Conservation (phyloP, 2,113 vertebrate genomes). For the Mesocricetus auratus region DNA sequence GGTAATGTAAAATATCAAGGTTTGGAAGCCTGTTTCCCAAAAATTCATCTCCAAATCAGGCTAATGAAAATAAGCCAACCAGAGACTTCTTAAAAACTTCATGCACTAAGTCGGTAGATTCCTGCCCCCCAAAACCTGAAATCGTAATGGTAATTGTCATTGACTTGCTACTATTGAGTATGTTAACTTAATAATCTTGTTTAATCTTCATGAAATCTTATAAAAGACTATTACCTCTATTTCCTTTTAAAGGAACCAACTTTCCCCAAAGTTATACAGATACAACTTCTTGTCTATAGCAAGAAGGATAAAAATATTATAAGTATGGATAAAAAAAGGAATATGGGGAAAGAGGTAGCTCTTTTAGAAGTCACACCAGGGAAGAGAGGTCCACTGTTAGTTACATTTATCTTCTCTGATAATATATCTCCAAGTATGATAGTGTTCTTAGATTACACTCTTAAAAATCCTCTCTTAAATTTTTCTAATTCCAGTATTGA, state of each 20-base stretch:
- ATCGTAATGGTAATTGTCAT: neutral
- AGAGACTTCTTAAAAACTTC: neutral
- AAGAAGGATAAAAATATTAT: neutral
- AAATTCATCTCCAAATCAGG: neutral
- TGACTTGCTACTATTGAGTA: neutral
- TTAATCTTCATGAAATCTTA: constrained; percentile 9
- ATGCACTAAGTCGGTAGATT: neutral
- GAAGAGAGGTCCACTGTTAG: neutral
- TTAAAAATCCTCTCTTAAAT: neutral
- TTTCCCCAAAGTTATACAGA: neutral
- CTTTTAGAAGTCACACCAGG: neutral
- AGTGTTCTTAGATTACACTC: neutral
- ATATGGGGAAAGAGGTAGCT: neutral
- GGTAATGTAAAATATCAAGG: neutral
- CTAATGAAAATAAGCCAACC: neutral
- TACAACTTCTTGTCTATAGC: neutral
- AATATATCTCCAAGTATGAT: neutral
- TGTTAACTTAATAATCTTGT: neutral
- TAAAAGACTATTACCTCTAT: neutral
- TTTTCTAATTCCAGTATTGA: neutral
- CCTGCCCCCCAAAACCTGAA: neutral
- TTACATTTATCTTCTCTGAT: neutral
- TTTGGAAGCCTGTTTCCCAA: neutral
- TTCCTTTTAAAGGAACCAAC: constrained; percentile 28
- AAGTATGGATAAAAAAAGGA: neutral